Evolutionary conservation across 2,888 invertebrate species (phyloP).

Genomic region (Amiota communis): DNA sequence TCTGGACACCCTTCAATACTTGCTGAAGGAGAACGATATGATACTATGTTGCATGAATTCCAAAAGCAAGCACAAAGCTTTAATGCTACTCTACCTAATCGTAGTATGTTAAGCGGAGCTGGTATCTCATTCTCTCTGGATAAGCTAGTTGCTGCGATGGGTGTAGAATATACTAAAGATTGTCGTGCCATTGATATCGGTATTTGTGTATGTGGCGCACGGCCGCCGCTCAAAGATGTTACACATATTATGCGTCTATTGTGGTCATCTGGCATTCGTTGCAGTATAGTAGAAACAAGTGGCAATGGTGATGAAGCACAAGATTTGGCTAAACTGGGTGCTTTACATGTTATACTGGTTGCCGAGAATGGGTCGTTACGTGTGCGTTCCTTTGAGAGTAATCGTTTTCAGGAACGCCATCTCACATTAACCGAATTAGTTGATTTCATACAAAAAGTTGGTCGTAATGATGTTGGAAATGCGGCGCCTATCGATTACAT

Average conservation of each 20-base stretch:
- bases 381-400: conserved; percentile 78
- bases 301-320: conserved; percentile 80
- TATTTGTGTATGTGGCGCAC: conserved; percentile 79
- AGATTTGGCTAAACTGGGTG: conserved; percentile 77
- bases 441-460: conserved; percentile 81
- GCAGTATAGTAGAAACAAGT: conserved; percentile 77
- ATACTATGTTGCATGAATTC: conserved; percentile 83
- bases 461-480: conserved; percentile 73
- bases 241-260: conserved; percentile 77
- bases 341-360: conserved; percentile 78
- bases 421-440: conserved; percentile 78
- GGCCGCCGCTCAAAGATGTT: conserved; percentile 76
- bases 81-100: conserved; percentile 64
- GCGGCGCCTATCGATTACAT: conserved; percentile 59
- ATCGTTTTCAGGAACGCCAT: conserved; percentile 79
- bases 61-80: conserved; percentile 74
- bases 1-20: conserved; percentile 79
- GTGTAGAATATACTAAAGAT: conserved; percentile 75
- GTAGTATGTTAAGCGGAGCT: conserved; percentile 76
- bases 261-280: conserved; percentile 82
- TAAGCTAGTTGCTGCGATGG: conserved; percentile 79
- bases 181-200: conserved; percentile 77
- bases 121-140: conserved; percentile 91
- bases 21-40: conserved; percentile 93
- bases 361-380: conserved; percentile 71